A percentile compares a stretch with the other conserved stretches of the same genome.
Evolutionary conservation across 2,797 vertebrate species (phyloP).

Genomic region (Erethizon dorsatum): DNA sequence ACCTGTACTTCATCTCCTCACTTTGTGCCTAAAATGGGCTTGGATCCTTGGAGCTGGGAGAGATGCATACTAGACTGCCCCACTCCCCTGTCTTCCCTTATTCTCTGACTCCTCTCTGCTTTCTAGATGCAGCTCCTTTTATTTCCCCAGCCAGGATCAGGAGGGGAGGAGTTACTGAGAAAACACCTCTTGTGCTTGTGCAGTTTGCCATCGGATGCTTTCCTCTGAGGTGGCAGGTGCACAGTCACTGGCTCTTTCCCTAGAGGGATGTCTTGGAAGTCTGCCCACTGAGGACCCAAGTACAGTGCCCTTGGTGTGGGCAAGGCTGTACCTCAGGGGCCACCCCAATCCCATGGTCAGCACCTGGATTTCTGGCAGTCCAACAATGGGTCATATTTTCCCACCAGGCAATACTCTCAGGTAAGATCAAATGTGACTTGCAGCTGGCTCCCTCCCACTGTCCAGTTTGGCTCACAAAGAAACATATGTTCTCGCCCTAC

Average conservation of each 20-base stretch:
- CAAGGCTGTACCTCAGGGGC: neutral
- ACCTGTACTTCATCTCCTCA: neutral
- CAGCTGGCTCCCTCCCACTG: neutral
- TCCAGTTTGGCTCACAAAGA: neutral
- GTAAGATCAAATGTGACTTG: neutral
- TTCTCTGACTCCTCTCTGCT: neutral
- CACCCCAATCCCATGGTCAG: neutral
- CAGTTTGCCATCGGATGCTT: constrained; percentile 46
- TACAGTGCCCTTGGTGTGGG: neutral
- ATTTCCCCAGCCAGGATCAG: neutral
- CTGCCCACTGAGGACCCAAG: neutral
- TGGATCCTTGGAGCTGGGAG: neutral
- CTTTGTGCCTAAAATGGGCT: neutral
- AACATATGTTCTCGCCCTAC: neutral
- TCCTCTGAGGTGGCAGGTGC: constrained; percentile 61
- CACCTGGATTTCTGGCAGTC: neutral
- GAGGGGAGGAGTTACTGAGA: constrained; percentile 54
- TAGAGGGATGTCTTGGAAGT: neutral
- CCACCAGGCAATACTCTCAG: neutral
- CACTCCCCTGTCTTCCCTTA: neutral
- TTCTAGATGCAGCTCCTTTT: neutral
- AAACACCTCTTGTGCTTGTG: constrained; percentile 30
- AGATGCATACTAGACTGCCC: neutral
- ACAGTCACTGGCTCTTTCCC: constrained; percentile 11
- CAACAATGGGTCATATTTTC: neutral